These are phyloP conservation scores for Platichthys stellatus DNA, from an alignment of 2,113 vertebrate species.

Conservation along the genomic window DNA sequence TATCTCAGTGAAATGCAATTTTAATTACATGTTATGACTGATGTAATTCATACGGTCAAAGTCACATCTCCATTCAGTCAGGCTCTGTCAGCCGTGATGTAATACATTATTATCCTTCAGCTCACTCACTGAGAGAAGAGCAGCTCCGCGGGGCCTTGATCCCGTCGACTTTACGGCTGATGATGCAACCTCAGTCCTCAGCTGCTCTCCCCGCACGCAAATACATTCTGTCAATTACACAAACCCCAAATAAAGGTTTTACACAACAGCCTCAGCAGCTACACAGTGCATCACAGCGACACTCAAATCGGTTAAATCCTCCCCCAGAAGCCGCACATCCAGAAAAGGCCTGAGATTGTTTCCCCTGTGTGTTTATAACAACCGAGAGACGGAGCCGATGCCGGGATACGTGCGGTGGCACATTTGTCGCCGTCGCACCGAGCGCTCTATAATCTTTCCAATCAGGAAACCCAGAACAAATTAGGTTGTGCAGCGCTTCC, in stretches of 20 bases:
- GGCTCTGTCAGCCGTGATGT: slow-evolving; percentile 6
- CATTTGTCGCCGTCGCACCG: slow-evolving; percentile 58
- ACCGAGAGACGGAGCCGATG: slow-evolving; percentile 41
- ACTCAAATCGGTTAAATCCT: slow-evolving; percentile 25
- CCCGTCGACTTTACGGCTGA: slow-evolving; percentile 32
- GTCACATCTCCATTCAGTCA: slow-evolving; percentile 42
- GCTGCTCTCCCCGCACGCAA: slow-evolving; percentile 36
- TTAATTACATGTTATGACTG: slow-evolving; percentile 45
- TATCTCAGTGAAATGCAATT: slow-evolving; percentile 26
- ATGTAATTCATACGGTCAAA: slow-evolving; percentile 35
- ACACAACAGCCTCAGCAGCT: slow-evolving; percentile 17
- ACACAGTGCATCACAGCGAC: slow-evolving; percentile 19
- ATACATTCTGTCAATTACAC: slow-evolving; percentile 39
- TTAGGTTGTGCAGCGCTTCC: slow-evolving; percentile 60
- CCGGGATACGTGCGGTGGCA: slow-evolving; percentile 66
- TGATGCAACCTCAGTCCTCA: slow-evolving; percentile 53
- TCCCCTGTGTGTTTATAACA: slow-evolving; percentile 47
- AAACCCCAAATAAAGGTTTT: slow-evolving; percentile 21
- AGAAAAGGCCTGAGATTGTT: slow-evolving; percentile 50
- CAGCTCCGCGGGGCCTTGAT: slow-evolving; percentile 5
- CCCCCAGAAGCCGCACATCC: slow-evolving; percentile 27
- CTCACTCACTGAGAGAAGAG: slow-evolving; percentile 21
- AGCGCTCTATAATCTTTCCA: slow-evolving; percentile 75
- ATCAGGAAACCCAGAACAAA: slow-evolving; percentile 74
- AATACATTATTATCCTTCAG: slow-evolving; percentile 19